phyloP scores from a whole-genome alignment of 2,888 invertebrate genomes.

The Pammene fasciana region DNA sequence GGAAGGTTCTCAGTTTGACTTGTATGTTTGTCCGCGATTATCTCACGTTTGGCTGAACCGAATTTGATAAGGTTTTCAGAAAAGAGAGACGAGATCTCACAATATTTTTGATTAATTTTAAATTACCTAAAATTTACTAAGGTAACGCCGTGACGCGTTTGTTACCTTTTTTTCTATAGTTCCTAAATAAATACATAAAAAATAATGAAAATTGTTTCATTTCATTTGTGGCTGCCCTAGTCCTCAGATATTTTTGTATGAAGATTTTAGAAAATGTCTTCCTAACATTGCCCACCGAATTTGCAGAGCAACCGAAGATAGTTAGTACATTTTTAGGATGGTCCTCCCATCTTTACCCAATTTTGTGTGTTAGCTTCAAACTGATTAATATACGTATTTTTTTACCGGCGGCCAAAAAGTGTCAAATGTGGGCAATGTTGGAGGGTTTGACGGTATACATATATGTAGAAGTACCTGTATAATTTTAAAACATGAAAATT shows the following conservation, averaged over 20 bases:
- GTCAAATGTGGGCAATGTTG: neutral
- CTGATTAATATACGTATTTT: conserved; percentile 1
- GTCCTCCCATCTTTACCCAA: neutral
- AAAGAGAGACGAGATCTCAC: neutral
- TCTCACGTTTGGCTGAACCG: neutral
- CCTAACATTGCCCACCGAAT: conserved; percentile 1
- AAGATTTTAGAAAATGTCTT: neutral
- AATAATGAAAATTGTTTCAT: conserved; percentile 4
- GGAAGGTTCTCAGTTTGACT: neutral
- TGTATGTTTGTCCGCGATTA: too few relatives aligned
- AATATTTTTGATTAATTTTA: conserved; percentile 4
- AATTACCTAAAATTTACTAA: neutral
- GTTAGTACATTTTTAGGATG: conserved; percentile 1
- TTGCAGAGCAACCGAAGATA: neutral
- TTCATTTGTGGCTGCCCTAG: conserved; percentile 12
- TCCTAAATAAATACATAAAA: conserved; percentile 8
- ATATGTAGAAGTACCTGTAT: too few relatives aligned
- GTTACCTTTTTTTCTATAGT: conserved; percentile 9
- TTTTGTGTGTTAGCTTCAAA: conserved; percentile 2
- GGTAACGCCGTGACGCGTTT: neutral
- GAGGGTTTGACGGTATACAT: conserved; percentile 9
- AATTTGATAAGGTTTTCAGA: conserved; percentile 1
- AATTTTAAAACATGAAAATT: too few relatives aligned
- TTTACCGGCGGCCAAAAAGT: neutral
- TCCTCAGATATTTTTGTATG: conserved; percentile 6